phyloP scores from a whole-genome alignment of 2,888 invertebrate genomes.

The Machimus atricapillus region DNA sequence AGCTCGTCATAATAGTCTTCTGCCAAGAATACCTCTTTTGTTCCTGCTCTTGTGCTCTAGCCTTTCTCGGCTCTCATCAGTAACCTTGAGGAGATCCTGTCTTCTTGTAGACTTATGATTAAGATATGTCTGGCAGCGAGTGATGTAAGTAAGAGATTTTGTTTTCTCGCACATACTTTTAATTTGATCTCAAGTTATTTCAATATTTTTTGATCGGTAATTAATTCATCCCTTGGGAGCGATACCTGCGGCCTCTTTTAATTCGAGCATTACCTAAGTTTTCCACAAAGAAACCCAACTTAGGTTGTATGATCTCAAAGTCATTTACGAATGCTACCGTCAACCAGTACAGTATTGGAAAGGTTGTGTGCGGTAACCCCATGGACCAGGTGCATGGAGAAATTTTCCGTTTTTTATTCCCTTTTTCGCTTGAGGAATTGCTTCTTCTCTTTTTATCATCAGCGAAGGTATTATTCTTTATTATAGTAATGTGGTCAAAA shows the following conservation, averaged over 20 bases:
- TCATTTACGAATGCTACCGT: background rate
- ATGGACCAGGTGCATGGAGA: background rate
- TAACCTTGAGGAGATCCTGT: background rate
- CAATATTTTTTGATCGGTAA: background rate
- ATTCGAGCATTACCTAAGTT: background rate
- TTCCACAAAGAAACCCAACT: background rate
- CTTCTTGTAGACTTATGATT: background rate
- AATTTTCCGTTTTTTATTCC: background rate
- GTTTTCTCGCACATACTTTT: too few species aligned
- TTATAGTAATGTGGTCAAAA: too few species aligned
- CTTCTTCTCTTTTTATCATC: too few species aligned
- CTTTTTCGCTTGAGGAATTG: background rate
- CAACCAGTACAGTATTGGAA: background rate
- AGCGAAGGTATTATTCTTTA: too few species aligned
- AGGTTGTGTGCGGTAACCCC: background rate
- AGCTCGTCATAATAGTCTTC: background rate
- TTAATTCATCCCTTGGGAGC: background rate
- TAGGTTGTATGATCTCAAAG: background rate
- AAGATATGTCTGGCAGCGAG: background rate
- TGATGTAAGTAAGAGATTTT: too few species aligned
- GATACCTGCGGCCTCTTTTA: background rate
- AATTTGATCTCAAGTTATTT: too few species aligned
- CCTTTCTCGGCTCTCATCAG: background rate
- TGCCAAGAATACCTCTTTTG: background rate
- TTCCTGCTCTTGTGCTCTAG: background rate